phyloP scores from a whole-genome alignment of 2,797 vertebrate genomes.

The Hippoglossus hippoglossus region DNA sequence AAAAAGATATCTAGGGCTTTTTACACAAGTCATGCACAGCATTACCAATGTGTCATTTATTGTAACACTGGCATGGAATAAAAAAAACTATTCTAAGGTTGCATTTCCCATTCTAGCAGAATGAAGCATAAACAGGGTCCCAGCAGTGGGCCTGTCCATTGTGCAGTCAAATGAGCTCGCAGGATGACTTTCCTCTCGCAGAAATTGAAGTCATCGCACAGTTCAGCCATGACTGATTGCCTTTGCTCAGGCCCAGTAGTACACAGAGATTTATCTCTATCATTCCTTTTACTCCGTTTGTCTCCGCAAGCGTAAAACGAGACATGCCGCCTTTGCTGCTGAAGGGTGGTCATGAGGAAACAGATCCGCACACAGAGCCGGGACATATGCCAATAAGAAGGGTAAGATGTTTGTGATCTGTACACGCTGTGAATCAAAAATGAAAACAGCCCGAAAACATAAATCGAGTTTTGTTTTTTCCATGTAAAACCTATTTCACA shows the following conservation, averaged over 20 bases:
- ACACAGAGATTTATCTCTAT: conserved; percentile 52
- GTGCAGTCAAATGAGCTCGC: conserved; percentile 67
- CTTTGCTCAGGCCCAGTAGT: conserved; percentile 52
- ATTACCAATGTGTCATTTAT: neutral
- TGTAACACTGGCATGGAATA: neutral
- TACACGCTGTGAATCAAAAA: conserved; percentile 1
- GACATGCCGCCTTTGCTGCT: conserved; percentile 24
- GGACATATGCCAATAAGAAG: conserved; percentile 7
- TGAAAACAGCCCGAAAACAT: neutral
- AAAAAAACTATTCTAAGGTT: conserved; percentile 19
- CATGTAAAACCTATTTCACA: neutral
- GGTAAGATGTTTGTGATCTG: conserved; percentile 1
- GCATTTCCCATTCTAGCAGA: conserved; percentile 23
- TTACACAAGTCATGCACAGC: neutral
- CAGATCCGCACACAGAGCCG: neutral
- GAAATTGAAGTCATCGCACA: conserved; percentile 70
- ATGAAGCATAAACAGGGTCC: neutral
- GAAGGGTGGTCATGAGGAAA: conserved; percentile 36
- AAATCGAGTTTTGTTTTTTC: too few species aligned
- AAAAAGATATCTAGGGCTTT: neutral
- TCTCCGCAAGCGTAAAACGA: conserved; percentile 43
- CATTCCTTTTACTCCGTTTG: conserved; percentile 37
- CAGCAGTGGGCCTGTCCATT: conserved; percentile 51
- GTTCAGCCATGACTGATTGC: conserved; percentile 73
- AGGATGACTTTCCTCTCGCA: conserved; percentile 58